Evolutionary conservation across 2,113 vertebrate genomes (phyloP).

Genomic region (Diphyllodes magnificus): DNA sequence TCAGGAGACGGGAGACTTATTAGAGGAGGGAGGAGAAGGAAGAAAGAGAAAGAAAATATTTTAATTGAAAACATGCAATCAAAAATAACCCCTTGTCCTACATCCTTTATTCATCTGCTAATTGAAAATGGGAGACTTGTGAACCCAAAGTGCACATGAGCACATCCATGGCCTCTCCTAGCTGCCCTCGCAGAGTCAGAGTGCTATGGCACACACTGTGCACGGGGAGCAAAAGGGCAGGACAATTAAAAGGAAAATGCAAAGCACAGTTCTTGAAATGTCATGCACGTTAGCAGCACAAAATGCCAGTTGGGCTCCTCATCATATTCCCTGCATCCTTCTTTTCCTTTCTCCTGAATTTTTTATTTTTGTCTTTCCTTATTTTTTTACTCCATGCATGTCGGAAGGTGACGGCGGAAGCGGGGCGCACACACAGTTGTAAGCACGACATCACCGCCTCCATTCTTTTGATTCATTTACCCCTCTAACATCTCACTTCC

Average conservation of each 20-base stretch:
- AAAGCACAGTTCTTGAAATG: constrained; percentile 22
- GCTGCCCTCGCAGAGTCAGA: neutral
- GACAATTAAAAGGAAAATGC: constrained; percentile 14
- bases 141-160: neutral
- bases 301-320: neutral
- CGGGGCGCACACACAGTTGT: too few species aligned
- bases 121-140: neutral
- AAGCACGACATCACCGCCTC: neutral
- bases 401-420: neutral
- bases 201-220: neutral
- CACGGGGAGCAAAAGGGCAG: neutral
- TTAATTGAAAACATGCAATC: neutral
- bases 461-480: neutral
- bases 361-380: neutral
- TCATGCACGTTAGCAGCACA: neutral
- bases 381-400: accelerated
- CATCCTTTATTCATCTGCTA: neutral
- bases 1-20: neutral
- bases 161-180: neutral
- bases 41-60: neutral
- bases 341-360: neutral
- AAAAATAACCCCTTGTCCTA: neutral
- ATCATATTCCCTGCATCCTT: neutral
- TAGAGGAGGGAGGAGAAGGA: neutral
- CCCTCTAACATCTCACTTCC: constrained; percentile 30